phyloP scores from a whole-genome alignment of 2,888 invertebrate genomes.

The Aphidoletes aphidimyza region DNA sequence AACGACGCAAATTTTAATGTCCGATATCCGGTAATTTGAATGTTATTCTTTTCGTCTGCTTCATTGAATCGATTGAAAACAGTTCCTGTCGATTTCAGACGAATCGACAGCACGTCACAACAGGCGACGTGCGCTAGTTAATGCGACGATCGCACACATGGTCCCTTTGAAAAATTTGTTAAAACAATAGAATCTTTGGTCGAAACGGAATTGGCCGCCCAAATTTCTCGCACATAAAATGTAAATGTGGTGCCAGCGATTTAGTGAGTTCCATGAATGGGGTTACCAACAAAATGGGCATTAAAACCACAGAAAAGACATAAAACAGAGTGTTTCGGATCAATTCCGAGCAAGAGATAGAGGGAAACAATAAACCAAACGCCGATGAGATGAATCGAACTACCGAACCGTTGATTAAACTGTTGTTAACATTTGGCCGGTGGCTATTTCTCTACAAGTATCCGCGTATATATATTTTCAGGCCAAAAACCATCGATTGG shows the following conservation, averaged over 20 bases:
- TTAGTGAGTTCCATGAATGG: neutral
- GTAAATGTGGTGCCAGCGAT: neutral
- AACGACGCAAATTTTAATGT: too few species aligned
- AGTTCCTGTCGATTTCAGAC: neutral
- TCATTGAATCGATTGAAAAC: neutral
- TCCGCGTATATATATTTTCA: conserved; percentile 27
- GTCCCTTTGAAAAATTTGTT: neutral
- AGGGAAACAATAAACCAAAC: neutral
- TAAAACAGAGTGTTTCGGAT: neutral
- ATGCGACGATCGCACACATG: neutral
- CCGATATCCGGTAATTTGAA: conserved; percentile 20
- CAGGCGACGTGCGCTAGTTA: neutral
- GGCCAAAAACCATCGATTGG: neutral
- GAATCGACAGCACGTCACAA: neutral
- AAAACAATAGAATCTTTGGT: neutral
- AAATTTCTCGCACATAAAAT: neutral
- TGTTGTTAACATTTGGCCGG: conserved; percentile 37
- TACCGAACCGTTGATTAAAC: conserved; percentile 48
- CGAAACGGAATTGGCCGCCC: too few species aligned
- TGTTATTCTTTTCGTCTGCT: neutral
- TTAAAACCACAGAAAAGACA: conserved; percentile 31
- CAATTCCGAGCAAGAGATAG: neutral
- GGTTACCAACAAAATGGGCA: neutral
- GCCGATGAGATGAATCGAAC: conserved; percentile 19
- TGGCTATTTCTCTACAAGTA: conserved; percentile 20